phyloP scores from a whole-genome alignment of 92 coral and sea anemone species.

The Zoanthus gigantus region DNA sequence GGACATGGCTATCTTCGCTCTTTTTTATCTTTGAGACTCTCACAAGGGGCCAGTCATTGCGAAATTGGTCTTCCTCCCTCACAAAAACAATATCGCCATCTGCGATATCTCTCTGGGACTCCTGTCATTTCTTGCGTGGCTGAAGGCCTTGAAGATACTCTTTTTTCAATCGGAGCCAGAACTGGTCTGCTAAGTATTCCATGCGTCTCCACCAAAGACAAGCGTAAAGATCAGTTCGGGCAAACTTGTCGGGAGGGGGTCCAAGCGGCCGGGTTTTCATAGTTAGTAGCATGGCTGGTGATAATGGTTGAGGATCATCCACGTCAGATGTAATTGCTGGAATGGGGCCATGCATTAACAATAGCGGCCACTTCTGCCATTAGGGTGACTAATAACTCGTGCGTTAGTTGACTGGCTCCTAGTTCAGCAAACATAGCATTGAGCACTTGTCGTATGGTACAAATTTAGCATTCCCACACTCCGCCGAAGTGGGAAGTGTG shows the following conservation, averaged over 20 bases:
- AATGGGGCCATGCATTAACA: background rate
- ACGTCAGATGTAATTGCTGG: no score
- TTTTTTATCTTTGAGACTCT: background rate
- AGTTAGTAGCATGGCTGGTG: no score
- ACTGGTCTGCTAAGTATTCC: background rate
- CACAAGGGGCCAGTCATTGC: background rate
- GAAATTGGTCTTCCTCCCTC: background rate
- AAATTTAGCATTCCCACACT: background rate
- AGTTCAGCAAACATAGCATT: background rate
- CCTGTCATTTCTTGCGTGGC: background rate
- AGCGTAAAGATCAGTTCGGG: background rate
- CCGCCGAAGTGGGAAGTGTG: background rate
- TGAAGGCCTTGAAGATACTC: background rate
- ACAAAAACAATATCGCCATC: background rate
- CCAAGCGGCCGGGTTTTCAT: no score
- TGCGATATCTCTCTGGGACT: background rate
- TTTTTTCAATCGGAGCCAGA: background rate
- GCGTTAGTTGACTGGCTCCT: background rate
- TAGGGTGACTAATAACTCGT: background rate
- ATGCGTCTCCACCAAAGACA: conserved; percentile 5
- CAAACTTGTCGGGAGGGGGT: background rate
- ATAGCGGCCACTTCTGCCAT: background rate
- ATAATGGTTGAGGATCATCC: no score
- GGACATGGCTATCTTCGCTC: background rate
- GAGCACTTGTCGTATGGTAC: background rate